Evolutionary conservation across 2,888 invertebrate genomes (phyloP).

Genomic region (Drosophila merina): DNA sequence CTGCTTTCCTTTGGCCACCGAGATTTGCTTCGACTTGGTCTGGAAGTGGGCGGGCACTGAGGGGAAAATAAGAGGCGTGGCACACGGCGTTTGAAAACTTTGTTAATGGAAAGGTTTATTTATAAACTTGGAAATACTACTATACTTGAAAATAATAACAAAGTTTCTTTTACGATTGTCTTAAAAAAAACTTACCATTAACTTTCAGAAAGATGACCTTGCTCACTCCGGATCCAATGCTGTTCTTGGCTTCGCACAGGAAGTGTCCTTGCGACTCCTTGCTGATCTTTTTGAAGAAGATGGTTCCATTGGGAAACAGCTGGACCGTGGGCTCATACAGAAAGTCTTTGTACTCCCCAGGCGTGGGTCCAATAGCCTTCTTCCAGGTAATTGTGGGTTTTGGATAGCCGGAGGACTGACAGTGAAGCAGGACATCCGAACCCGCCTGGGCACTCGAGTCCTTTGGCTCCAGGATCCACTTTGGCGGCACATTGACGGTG

Average conservation of each 20-base stretch:
- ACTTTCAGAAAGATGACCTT: slow-evolving; percentile 95
- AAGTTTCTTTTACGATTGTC: too few species aligned
- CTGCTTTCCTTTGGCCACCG: slow-evolving; percentile 92
- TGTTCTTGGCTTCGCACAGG: slow-evolving; percentile 96
- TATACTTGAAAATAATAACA: too few species aligned
- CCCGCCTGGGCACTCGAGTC: slow-evolving; percentile 93
- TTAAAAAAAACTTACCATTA: slow-evolving; percentile 88
- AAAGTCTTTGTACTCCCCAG: slow-evolving; percentile 93
- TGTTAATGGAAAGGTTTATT: background rate
- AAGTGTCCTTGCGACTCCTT: slow-evolving; percentile 96
- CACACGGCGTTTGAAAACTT: background rate
- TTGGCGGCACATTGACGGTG: slow-evolving; percentile 94
- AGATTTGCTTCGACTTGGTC: slow-evolving; percentile 92
- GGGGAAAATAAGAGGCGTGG: background rate
- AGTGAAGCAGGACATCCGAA: slow-evolving; percentile 93
- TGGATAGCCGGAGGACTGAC: slow-evolving; percentile 96
- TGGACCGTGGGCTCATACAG: slow-evolving; percentile 91
- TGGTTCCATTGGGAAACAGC: slow-evolving; percentile 92
- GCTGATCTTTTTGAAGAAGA: slow-evolving; percentile 92
- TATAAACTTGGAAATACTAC: background rate
- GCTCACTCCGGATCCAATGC: slow-evolving; percentile 95
- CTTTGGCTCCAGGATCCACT: slow-evolving; percentile 93
- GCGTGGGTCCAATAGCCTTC: slow-evolving; percentile 91
- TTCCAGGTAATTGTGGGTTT: slow-evolving; percentile 95
- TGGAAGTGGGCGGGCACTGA: slow-evolving; percentile 92